These are phyloP conservation scores for Urocyon cinereoargenteus DNA, from an alignment of 2,797 vertebrate genomes.

Conservation along the genomic window DNA sequence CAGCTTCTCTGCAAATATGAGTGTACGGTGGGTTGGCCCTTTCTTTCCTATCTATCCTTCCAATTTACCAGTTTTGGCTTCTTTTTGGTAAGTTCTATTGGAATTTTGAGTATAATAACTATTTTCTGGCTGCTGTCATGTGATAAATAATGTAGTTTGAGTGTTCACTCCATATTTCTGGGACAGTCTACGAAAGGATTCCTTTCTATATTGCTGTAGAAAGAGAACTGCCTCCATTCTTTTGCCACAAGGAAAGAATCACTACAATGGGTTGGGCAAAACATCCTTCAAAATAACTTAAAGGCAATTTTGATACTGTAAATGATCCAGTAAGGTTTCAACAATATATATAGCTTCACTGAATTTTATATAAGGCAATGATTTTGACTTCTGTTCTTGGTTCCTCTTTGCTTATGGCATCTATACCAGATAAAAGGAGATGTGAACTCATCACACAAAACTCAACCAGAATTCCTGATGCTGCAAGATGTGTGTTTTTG, in stretches of 20 bases:
- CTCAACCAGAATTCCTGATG: neutral
- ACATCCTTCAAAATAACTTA: neutral
- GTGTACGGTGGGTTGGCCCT: neutral
- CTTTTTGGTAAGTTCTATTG: neutral
- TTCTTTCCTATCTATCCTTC: neutral
- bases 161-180: neutral
- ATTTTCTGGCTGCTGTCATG: neutral
- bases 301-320: neutral
- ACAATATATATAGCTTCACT: neutral
- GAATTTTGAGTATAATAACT: constrained; percentile 22
- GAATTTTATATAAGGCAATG: neutral
- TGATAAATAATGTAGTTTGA: neutral
- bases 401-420: neutral
- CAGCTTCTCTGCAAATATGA: neutral
- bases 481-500: neutral
- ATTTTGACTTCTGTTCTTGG: neutral
- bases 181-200: neutral
- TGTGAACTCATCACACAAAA: constrained; percentile 26
- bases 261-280: neutral
- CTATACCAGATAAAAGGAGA: neutral
- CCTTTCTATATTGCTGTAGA: neutral
- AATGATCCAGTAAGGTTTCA: neutral
- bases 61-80: neutral
- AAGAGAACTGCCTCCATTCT: neutral
- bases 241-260: neutral